phyloP scores from a whole-genome alignment of 2,888 invertebrate genomes.

The Leucoma salicis region DNA sequence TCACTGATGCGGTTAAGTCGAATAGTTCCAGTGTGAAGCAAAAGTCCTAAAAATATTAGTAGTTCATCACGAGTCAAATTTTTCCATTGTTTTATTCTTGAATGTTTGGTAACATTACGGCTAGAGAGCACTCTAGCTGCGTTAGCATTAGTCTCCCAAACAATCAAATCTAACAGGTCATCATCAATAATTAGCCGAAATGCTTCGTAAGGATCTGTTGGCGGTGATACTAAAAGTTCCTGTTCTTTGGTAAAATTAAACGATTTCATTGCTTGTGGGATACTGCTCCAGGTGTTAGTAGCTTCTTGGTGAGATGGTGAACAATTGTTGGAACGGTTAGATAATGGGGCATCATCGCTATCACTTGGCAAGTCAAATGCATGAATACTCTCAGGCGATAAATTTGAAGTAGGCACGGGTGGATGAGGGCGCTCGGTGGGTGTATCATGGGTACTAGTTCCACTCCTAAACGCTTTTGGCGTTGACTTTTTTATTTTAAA shows the following conservation, averaged over 20 bases:
- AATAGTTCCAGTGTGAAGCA: slow-evolving; percentile 50
- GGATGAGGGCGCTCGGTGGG: too few relatives aligned
- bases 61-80: slow-evolving; percentile 27
- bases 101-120: slow-evolving; percentile 14
- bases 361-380: slow-evolving; percentile 8
- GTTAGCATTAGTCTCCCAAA: slow-evolving; percentile 21
- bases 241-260: slow-evolving; percentile 15
- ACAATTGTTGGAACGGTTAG: not conserved
- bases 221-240: slow-evolving; percentile 19
- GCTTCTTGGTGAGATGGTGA: slow-evolving; percentile 20
- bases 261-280: slow-evolving; percentile 5
- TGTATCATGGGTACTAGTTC: too few relatives aligned
- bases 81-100: slow-evolving; percentile 38
- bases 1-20: slow-evolving; percentile 40
- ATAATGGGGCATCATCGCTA: slow-evolving; percentile 3
- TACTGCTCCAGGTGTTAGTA: slow-evolving; percentile 13
- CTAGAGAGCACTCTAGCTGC: slow-evolving; percentile 7
- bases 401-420: too few relatives aligned
- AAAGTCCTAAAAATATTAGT: slow-evolving; percentile 44
- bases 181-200: slow-evolving; percentile 29
- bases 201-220: slow-evolving; percentile 25
- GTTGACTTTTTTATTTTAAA: too few relatives aligned
- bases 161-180: slow-evolving; percentile 22
- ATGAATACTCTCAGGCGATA: not conserved
- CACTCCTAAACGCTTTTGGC: too few relatives aligned